These are phyloP conservation scores for Sisor rabdophorus DNA, from an alignment of 2,113 vertebrate species.

Conservation along the genomic window DNA sequence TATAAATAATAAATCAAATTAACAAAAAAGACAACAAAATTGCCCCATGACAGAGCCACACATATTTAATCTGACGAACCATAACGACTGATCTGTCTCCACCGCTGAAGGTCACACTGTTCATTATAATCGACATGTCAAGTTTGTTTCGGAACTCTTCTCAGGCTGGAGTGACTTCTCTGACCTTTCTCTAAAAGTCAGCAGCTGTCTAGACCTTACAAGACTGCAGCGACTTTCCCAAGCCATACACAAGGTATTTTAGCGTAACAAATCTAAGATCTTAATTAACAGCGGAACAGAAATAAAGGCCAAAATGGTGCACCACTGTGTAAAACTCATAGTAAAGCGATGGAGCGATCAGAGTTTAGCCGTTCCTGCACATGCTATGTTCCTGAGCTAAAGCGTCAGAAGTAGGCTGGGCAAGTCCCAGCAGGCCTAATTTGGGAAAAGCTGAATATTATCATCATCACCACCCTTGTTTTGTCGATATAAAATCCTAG, in stretches of 20 bases:
- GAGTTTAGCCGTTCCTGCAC: constrained; percentile 2
- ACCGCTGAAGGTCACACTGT: constrained; percentile 71
- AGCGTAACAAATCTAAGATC: constrained; percentile 56
- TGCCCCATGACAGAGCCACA: background rate
- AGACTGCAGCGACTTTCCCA: constrained; percentile 52
- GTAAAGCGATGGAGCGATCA: background rate
- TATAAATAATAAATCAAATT: background rate
- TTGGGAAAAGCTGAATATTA: constrained; percentile 43
- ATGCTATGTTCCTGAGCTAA: constrained; percentile 4
- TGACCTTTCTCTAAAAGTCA: constrained; percentile 67
- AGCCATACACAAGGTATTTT: constrained; percentile 13
- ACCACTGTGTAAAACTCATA: background rate
- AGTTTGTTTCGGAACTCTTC: constrained; percentile 48
- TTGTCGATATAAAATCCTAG: constrained; percentile 40
- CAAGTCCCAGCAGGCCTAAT: constrained; percentile 32
- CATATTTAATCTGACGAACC: constrained; percentile 55
- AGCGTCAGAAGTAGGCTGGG: background rate
- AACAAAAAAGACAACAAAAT: too few species aligned
- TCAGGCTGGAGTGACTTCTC: constrained; percentile 55
- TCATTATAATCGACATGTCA: constrained; percentile 69
- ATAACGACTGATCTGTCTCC: constrained; percentile 59
- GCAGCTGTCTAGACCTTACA: constrained; percentile 54
- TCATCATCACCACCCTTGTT: constrained; percentile 36
- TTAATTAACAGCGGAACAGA: constrained; percentile 52
- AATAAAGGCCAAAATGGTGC: background rate